Conservation (phyloP, 2,113 vertebrate genomes). For the Mustela nigripes region DNA sequence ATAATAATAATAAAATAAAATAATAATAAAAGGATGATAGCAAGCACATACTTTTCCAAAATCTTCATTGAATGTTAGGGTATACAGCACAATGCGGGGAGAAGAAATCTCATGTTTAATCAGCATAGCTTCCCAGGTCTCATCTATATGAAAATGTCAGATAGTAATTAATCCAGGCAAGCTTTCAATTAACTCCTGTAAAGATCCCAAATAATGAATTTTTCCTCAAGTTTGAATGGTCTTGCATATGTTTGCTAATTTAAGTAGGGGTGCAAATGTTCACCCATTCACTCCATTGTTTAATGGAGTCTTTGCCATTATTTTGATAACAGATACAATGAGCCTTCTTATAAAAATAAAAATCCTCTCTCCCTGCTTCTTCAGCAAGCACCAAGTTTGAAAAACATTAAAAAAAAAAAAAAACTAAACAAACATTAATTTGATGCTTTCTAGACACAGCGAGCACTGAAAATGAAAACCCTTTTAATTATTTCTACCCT, state of each 20-base stretch:
- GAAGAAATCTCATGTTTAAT: background rate
- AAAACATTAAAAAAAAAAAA: conserved; percentile 2
- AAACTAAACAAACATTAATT: conserved; percentile 54
- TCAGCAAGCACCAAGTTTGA: background rate
- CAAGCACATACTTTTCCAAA: background rate
- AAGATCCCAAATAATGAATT: conserved; percentile 63
- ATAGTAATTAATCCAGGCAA: conserved; percentile 54
- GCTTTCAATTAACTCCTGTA: conserved; percentile 57
- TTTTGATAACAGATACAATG: conserved; percentile 24
- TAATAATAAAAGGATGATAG: background rate
- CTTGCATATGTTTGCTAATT: conserved; percentile 45
- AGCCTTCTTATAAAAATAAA: background rate
- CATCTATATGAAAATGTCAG: conserved; percentile 42
- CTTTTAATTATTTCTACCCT: conserved; percentile 75
- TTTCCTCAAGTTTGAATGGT: background rate
- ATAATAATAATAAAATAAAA: too few species aligned
- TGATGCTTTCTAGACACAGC: conserved; percentile 59
- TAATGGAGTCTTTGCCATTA: background rate
- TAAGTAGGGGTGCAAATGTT: conserved; percentile 25
- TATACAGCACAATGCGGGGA: background rate
- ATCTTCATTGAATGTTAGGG: background rate
- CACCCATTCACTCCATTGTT: too few species aligned
- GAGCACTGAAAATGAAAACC: conserved; percentile 64
- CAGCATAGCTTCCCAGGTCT: background rate
- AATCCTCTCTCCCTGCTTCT: background rate